Evolutionary conservation across 2,797 vertebrate species (phyloP).

Genomic region (Arctocebus calabarensis): DNA sequence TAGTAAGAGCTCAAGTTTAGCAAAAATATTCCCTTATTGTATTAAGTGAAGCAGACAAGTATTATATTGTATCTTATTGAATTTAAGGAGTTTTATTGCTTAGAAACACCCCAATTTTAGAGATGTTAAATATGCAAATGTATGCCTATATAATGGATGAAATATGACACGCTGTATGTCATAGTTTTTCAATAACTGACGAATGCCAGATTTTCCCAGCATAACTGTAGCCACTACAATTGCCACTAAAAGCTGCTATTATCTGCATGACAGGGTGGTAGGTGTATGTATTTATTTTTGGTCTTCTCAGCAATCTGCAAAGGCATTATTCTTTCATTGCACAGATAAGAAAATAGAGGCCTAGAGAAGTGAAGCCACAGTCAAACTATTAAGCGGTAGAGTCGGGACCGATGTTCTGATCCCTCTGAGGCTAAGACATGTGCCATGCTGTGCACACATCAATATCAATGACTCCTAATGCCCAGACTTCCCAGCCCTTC

Average conservation of each 20-base stretch:
- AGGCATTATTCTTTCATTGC: neutral
- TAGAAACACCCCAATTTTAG: neutral
- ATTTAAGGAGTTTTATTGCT: constrained; percentile 21
- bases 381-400: neutral
- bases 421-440: neutral
- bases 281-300: neutral
- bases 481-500: neutral
- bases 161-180: neutral
- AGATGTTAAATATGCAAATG: constrained; percentile 47
- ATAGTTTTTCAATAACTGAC: neutral
- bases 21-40: neutral
- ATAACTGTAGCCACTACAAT: neutral
- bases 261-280: neutral
- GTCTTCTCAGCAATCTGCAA: neutral
- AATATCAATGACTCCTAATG: fast-evolving
- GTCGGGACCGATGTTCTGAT: neutral
- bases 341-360: neutral
- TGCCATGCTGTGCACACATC: fast-evolving
- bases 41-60: neutral
- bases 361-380: neutral
- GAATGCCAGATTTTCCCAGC: neutral
- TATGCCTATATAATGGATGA: neutral
- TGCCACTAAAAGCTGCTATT: neutral
- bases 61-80: neutral
- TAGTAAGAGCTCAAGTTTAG: neutral